Evolutionary conservation across 1,140 invertebrate genomes (phyloP).

Genomic region (Aphaenogaster ashmeadi): DNA sequence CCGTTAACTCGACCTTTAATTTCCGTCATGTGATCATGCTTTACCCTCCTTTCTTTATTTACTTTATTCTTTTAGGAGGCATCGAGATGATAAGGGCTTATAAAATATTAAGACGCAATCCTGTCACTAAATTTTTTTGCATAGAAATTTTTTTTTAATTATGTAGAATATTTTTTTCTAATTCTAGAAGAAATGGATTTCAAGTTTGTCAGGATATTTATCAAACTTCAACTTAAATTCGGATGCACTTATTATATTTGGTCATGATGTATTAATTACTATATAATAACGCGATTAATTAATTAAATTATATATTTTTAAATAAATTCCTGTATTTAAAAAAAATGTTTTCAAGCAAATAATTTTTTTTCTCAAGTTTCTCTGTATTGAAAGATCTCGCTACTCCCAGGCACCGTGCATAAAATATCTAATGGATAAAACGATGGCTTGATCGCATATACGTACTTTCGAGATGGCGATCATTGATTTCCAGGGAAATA

Average conservation of each 20-base stretch:
- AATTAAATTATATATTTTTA: conserved; percentile 1
- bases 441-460: conserved; percentile 25
- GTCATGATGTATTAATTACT: neutral
- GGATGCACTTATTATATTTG: neutral
- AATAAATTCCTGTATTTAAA: neutral
- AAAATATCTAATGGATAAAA: conserved; percentile 43
- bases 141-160: neutral
- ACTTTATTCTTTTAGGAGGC: neutral
- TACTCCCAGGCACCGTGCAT: neutral
- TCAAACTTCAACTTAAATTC: conserved; percentile 1
- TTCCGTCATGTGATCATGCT: neutral
- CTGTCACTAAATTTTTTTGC: neutral
- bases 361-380: neutral
- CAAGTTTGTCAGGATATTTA: neutral
- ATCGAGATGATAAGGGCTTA: neutral
- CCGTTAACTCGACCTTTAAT: conserved; percentile 49
- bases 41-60: neutral
- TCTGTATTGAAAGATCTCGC: neutral
- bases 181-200: neutral
- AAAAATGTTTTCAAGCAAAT: neutral
- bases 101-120: neutral
- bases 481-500: conserved; percentile 75
- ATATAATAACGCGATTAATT: neutral
- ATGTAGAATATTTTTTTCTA: neutral
- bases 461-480: conserved; percentile 58